Evolutionary conservation across 2,797 vertebrate species (phyloP), one percentile per base, ranked within the genome.

Genomic region (Sebastes taczanowskii): DNA sequence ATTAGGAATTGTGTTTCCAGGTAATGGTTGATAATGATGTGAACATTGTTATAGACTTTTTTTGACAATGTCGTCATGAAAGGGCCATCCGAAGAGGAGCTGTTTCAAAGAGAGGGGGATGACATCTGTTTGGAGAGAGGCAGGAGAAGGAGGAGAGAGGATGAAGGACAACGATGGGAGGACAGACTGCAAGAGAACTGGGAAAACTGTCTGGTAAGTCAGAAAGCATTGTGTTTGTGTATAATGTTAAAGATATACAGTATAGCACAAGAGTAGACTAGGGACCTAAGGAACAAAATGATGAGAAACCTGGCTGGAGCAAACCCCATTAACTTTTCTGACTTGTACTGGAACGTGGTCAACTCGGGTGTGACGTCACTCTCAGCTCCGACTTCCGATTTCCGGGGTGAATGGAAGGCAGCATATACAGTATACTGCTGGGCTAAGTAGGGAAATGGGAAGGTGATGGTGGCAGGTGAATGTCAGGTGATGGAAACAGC

Each of bases 181-280:
- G 95, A 95, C 66, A 96, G 96, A 82, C 92, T 97, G 53, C 97
- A 97, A 72, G 98, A 99, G 91, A 98, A 98, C 82, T 98, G 98
- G 98, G 97, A 99, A 90, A 97, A 99, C 87, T 98, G 97, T 91
- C 84, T 89, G 95, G 98, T 99, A 92, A 96, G 94, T 89, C 27
- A 49, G 35, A 9, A 30, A 10, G 23, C 20, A 3, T 8, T 27
- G 30, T 35, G 3, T 52, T 9, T 67, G 14, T 20, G 1, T 2
- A 46, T 11, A n/a, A 42, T 62, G 3, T 25, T 59, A 23, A 72
- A 63, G 3, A 56, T 32, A 11, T 30, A 34, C 22, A 62, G 22
- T 8, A 35, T 10, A 59, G 18, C 18, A 46, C 14, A 46, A 18
- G 23, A 35, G 38, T 67, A 25, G 49, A 79, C 10, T 16, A 22